Evolutionary conservation across 2,113 vertebrate genomes (phyloP).

Genomic region (Leptobrachium ailaonicum): DNA sequence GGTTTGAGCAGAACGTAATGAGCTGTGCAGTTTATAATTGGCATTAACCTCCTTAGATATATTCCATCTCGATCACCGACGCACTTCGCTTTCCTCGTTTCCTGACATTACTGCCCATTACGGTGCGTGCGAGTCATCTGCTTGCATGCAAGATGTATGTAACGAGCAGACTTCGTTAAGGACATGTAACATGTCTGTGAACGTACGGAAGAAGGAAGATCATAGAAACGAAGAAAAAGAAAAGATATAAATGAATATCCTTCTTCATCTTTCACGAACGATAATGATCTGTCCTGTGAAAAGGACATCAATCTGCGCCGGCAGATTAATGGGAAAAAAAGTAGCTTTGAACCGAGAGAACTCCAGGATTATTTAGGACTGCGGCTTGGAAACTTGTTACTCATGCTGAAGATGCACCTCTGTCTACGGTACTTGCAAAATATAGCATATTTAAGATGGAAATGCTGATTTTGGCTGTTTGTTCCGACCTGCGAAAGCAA

Average conservation of each 20-base stretch:
- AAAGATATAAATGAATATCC: too few relatives aligned
- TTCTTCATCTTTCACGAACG: neutral
- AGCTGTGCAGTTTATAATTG: conserved; percentile 64
- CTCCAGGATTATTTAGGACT: conserved; percentile 10
- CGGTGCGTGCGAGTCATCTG: neutral
- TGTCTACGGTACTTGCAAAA: too few relatives aligned
- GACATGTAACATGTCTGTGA: neutral
- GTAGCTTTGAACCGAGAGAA: conserved; percentile 8
- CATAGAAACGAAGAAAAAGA: too few relatives aligned
- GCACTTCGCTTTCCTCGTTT: neutral
- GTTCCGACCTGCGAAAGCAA: too few relatives aligned
- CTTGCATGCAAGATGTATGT: neutral
- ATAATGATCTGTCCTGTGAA: conserved; percentile 30
- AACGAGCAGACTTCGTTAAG: neutral
- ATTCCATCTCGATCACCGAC: conserved; percentile 5
- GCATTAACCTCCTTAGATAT: conserved; percentile 59
- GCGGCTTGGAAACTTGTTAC: conserved; percentile 8
- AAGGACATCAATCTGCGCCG: conserved; percentile 15
- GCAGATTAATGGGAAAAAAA: conserved; percentile 14
- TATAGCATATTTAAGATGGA: too few relatives aligned
- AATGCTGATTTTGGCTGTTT: too few relatives aligned
- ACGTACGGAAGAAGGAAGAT: too few relatives aligned
- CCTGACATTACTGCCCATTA: conserved; percentile 6
- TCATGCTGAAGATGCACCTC: too few relatives aligned
- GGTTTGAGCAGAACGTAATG: conserved; percentile 64